Base-by-base conservation (phyloP, 2,888 invertebrate species). In the Epirrhoe alternata region DNA sequence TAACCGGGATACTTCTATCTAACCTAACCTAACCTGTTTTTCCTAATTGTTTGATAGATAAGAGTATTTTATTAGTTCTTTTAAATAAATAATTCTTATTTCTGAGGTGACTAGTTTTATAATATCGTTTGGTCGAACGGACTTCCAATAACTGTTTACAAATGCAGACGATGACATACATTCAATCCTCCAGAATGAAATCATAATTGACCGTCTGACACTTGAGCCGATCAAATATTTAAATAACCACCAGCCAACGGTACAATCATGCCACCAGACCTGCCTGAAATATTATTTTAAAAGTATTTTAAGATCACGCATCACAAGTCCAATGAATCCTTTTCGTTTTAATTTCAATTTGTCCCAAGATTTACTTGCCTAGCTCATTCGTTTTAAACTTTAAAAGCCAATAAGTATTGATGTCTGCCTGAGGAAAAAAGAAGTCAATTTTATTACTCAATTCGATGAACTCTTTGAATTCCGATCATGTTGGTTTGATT, bases 111-210 rank as follows among this genome's bases (percentile, higher is more conserved):
- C n/a, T n/a, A n/a, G n/a, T n/a, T n/a, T n/a, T n/a, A n/a, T n/a
- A n/a, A n/a, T n/a, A n/a, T n/a, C n/a, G n/a, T n/a, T n/a, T n/a
- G n/a, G n/a, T n/a, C 55, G 66, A 58, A 56, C 60, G 58, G 68
- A 76, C 72, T 75, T 79, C 75, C 74, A 76, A 80, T 77, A 73
- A 73, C 61, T 82, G 80, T 85, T 84, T 84, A 83, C 79, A 80
- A 83, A 83, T 76, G 81, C 81, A 81, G 83, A 50, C 50, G 7
- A 16, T 10, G 78, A 76, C 69, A 71, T 69, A 51, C 61, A 69
- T 55, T 56, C 66, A 73, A 61, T 60, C 61, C 66, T 59, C 61
- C 66, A 57, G 67, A 74, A 70, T 77, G 74, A 73, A 77, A 70
- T 76, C 75, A 72, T 73, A 68, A 73, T 66, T 70, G 55, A 64